Percentiles rank a stretch among this genome's conserved stretches.
Evolutionary conservation across 2,797 vertebrate species (phyloP).

Genomic region (Bucorvus abyssinicus): DNA sequence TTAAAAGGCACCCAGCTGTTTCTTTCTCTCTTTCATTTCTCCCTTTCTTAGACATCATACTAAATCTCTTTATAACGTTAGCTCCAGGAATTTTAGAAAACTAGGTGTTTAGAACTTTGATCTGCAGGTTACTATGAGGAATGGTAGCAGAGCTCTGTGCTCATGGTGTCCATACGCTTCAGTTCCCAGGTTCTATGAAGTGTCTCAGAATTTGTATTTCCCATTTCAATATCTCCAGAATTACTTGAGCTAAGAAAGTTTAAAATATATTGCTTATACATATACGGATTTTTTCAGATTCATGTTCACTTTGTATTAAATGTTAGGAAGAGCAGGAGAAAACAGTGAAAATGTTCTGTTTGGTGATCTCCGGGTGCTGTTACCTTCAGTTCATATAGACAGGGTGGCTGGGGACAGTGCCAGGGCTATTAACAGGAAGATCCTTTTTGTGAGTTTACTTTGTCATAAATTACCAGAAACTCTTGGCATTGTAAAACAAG

Average conservation of each 20-base stretch:
- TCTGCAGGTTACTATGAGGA: neutral
- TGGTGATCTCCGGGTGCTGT: neutral
- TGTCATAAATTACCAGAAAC: neutral
- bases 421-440: neutral
- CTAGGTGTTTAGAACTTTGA: neutral
- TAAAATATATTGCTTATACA: neutral
- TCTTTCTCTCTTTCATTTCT: neutral
- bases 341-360: neutral
- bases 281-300: neutral
- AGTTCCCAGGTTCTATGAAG: neutral
- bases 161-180: fast-evolving
- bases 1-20: neutral
- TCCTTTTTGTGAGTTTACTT: neutral
- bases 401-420: neutral
- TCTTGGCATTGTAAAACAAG: neutral
- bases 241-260: neutral
- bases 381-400: neutral
- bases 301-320: neutral
- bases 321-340: neutral
- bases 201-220: neutral
- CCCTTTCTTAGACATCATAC: neutral
- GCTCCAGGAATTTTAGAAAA: neutral
- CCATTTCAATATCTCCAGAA: neutral
- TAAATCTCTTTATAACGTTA: neutral
- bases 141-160: neutral